Conservation (phyloP, 2,113 vertebrate species). For the Eonycteris spelaea region DNA sequence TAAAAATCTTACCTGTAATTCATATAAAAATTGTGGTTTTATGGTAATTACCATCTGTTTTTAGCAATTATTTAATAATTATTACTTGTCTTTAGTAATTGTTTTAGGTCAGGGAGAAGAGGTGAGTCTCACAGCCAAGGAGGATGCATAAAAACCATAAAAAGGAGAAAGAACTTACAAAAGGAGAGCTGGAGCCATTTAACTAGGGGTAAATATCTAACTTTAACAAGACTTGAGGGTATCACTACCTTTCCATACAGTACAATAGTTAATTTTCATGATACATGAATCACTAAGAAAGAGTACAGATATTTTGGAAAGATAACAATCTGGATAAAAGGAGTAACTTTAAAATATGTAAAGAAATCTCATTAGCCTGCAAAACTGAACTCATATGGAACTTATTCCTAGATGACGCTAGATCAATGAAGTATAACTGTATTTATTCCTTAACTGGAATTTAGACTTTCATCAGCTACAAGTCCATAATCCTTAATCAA, state of each 20-base stretch:
- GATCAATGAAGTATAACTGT: not conserved
- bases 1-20: not conserved
- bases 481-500: not conserved
- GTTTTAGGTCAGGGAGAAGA: not conserved
- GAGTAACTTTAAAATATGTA: not conserved
- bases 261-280: not conserved
- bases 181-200: not conserved
- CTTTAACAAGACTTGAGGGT: not conserved
- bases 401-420: not conserved
- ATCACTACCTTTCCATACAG: not conserved
- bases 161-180: not conserved
- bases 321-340: not conserved
- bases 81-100: constrained; percentile 4
- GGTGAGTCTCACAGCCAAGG: not conserved
- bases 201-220: not conserved
- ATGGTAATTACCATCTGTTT: not conserved
- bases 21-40: not conserved
- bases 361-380: not conserved
- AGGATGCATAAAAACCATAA: not conserved
- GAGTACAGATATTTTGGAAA: not conserved
- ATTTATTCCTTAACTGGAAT: not conserved
- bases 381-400: not conserved
- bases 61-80: constrained; percentile 6
- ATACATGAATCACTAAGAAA: not conserved
- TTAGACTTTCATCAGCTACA: not conserved